Evolutionary conservation across 2,797 vertebrate species (phyloP).

Genomic region (Trachurus trachurus): DNA sequence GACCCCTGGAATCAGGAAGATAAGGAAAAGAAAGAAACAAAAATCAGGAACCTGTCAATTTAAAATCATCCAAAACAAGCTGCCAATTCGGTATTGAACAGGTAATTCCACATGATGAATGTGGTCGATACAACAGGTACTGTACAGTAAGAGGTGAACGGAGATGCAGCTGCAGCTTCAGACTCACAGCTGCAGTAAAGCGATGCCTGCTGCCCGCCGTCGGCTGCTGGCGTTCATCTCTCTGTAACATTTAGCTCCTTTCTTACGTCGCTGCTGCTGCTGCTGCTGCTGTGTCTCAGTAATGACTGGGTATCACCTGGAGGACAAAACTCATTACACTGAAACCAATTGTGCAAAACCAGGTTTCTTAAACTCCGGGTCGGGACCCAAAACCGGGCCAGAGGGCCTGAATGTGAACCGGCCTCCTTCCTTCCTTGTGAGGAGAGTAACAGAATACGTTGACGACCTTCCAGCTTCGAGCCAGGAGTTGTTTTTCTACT

Average conservation of each 20-base stretch:
- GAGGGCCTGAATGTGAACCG: conserved; percentile 16
- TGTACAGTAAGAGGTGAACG: no score
- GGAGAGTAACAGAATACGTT: conserved; percentile 38
- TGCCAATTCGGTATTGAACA: neutral
- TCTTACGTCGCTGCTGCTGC: conserved; percentile 13
- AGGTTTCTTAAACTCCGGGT: conserved; percentile 32
- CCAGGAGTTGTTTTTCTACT: neutral
- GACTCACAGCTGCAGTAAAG: conserved; percentile 42
- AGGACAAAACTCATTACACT: conserved; percentile 63
- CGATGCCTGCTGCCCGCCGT: conserved; percentile 24
- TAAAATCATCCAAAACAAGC: neutral
- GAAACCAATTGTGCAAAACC: conserved; percentile 50
- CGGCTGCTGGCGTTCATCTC: conserved; percentile 38
- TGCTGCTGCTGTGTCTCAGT: conserved; percentile 13
- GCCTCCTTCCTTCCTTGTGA: conserved; percentile 18
- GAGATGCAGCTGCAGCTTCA: no score
- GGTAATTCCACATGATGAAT: neutral
- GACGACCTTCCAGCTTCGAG: neutral
- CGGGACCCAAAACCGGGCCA: conserved; percentile 24
- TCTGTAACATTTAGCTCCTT: conserved; percentile 56
- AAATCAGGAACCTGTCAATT: neutral
- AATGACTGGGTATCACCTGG: conserved; percentile 49
- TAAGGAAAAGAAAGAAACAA: no score
- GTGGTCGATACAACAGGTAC: no score
- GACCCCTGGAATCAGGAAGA: no score